Evolutionary conservation across 2,113 vertebrate genomes (phyloP).

Genomic region (Aegypius monachus): DNA sequence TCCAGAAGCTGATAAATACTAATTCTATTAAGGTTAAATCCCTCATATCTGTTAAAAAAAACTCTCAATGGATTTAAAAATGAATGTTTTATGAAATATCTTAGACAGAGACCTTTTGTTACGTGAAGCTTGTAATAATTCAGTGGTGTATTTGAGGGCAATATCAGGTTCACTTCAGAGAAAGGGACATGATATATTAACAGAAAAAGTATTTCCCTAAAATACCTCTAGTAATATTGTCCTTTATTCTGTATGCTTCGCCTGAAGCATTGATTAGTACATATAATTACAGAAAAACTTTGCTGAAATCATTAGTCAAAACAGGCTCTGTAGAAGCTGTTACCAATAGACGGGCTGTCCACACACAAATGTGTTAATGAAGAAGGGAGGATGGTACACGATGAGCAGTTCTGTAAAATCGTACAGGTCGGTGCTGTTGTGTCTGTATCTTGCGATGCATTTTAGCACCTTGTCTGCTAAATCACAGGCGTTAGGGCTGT

Average conservation of each 20-base stretch:
- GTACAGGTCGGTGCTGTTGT: neutral
- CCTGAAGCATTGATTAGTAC: neutral
- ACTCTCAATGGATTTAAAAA: neutral
- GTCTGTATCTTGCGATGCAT: neutral
- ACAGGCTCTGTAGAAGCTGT: neutral
- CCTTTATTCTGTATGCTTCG: neutral
- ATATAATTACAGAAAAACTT: neutral
- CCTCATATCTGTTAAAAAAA: neutral
- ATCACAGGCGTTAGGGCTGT: fast-evolving
- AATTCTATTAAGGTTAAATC: neutral
- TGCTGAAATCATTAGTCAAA: neutral
- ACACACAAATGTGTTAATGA: neutral
- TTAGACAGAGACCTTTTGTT: neutral
- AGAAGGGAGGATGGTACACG: neutral
- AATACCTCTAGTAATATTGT: neutral
- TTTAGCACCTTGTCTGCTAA: neutral
- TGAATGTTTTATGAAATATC: neutral
- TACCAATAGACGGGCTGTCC: neutral
- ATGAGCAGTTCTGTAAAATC: neutral
- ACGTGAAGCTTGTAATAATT: neutral
- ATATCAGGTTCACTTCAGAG: neutral
- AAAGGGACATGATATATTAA: neutral
- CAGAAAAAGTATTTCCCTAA: neutral
- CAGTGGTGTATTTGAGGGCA: neutral
- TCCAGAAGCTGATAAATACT: neutral